These are phyloP conservation scores for Chelonia mydas DNA, from an alignment of 2,797 vertebrate genomes.

Conservation along the genomic window DNA sequence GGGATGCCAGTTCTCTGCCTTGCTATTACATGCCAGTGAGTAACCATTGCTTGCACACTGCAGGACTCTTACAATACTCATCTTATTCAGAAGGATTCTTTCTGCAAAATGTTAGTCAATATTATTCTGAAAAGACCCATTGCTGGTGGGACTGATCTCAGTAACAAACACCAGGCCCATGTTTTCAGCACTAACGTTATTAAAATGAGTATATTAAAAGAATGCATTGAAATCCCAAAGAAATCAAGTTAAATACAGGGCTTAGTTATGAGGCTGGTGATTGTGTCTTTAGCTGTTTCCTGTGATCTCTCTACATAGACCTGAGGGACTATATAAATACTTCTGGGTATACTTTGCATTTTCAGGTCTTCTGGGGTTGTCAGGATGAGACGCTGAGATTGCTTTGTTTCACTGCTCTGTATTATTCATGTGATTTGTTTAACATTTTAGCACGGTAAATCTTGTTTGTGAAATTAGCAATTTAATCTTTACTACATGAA, in stretches of 20 bases:
- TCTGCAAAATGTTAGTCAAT: slow-evolving; percentile 28
- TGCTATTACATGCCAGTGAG: slow-evolving; percentile 4
- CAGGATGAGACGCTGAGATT: slow-evolving; percentile 34
- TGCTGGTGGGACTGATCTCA: slow-evolving; percentile 14
- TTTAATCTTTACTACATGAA: neutral
- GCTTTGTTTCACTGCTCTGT: slow-evolving; percentile 63
- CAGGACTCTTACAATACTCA: neutral
- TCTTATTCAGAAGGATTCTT: slow-evolving; percentile 27
- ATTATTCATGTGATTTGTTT: slow-evolving; percentile 36
- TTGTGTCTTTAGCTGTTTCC: slow-evolving; percentile 60
- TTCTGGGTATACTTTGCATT: slow-evolving; percentile 11
- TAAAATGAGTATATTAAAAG: slow-evolving; percentile 39
- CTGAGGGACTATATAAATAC: slow-evolving; percentile 53
- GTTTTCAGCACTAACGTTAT: neutral
- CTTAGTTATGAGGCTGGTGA: slow-evolving; percentile 4
- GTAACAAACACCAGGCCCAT: neutral
- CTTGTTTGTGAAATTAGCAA: slow-evolving; percentile 18
- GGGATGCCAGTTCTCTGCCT: slow-evolving; percentile 6
- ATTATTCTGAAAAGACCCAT: neutral
- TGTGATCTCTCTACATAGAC: slow-evolving; percentile 1
- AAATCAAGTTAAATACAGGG: slow-evolving; percentile 36
- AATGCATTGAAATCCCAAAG: slow-evolving; percentile 49
- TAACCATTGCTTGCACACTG: neutral
- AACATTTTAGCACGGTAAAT: slow-evolving; percentile 42
- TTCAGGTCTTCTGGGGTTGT: slow-evolving; percentile 49